Evolutionary conservation across 2,113 vertebrate species (phyloP).

Genomic region (Bubo bubo): DNA sequence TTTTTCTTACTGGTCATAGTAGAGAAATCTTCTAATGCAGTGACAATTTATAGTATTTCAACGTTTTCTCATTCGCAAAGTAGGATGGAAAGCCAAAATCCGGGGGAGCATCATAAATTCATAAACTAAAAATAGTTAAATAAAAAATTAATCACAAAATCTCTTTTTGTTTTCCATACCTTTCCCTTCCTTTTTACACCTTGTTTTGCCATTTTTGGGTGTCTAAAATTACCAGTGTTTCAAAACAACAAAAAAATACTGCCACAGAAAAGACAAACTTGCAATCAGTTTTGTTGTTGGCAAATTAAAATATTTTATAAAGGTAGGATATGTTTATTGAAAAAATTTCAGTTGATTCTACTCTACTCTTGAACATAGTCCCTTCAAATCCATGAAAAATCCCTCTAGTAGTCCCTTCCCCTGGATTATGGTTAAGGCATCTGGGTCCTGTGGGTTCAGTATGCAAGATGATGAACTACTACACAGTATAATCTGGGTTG

Average conservation of each 20-base stretch:
- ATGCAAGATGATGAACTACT: not conserved
- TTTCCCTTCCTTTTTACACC: not conserved
- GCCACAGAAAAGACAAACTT: not conserved
- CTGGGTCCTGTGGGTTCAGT: fast-evolving
- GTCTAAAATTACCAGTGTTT: not conserved
- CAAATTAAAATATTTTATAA: not conserved
- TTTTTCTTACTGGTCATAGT: not conserved
- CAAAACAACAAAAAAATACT: not conserved
- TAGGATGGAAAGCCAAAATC: not conserved
- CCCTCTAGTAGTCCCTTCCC: not conserved
- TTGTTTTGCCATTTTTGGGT: not conserved
- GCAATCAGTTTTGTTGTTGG: not conserved
- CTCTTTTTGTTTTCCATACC: not conserved
- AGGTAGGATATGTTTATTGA: not conserved
- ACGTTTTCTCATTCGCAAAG: not conserved
- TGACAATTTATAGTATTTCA: not conserved
- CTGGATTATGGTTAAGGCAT: not conserved
- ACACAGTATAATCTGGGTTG: not conserved
- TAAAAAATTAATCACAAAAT: fast-evolving
- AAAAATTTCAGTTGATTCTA: not conserved
- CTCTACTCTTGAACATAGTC: not conserved
- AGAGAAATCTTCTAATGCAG: not conserved
- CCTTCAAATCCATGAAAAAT: not conserved
- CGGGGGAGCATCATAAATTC: not conserved
- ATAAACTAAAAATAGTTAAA: not conserved